Evolutionary conservation across 2,113 vertebrate species (phyloP).

Genomic region (Anarrhichthys ocellatus): DNA sequence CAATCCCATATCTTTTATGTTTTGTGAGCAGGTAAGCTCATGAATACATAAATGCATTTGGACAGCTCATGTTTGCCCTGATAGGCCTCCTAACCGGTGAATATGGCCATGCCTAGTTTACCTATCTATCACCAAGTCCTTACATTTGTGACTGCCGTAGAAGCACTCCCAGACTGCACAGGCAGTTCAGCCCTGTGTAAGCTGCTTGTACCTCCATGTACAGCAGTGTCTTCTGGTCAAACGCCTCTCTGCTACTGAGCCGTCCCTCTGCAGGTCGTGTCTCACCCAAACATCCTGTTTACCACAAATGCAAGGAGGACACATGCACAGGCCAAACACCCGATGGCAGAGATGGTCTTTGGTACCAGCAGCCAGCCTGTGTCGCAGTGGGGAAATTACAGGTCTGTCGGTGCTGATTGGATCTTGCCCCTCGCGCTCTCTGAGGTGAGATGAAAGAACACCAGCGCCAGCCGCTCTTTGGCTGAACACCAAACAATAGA

Average conservation of each 20-base stretch:
- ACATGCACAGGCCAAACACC: constrained; percentile 11
- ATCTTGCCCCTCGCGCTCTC: constrained; percentile 4
- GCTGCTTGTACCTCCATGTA: background rate
- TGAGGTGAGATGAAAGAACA: constrained; percentile 35
- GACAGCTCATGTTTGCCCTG: background rate
- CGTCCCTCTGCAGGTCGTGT: background rate
- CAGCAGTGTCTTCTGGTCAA: background rate
- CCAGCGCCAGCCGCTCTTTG: constrained; percentile 9
- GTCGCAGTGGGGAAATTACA: constrained; percentile 37
- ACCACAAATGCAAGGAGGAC: background rate
- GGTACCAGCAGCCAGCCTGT: constrained; percentile 1
- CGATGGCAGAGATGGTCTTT: constrained; percentile 10
- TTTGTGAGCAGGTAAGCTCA: background rate
- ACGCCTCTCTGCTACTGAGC: background rate
- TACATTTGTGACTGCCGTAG: background rate
- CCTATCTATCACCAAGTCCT: background rate
- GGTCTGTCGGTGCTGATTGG: constrained; percentile 23
- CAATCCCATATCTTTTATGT: background rate
- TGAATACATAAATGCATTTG: background rate
- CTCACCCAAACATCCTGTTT: constrained; percentile 1
- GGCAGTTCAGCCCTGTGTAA: background rate
- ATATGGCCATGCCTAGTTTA: background rate
- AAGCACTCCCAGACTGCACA: background rate
- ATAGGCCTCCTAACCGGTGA: too few relatives aligned
- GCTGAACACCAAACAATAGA: constrained; percentile 39